A percentile compares a stretch with the other conserved stretches of the same genome.
Conservation (phyloP, 2,797 vertebrate genomes). For the Chiroxiphia lanceolata region DNA sequence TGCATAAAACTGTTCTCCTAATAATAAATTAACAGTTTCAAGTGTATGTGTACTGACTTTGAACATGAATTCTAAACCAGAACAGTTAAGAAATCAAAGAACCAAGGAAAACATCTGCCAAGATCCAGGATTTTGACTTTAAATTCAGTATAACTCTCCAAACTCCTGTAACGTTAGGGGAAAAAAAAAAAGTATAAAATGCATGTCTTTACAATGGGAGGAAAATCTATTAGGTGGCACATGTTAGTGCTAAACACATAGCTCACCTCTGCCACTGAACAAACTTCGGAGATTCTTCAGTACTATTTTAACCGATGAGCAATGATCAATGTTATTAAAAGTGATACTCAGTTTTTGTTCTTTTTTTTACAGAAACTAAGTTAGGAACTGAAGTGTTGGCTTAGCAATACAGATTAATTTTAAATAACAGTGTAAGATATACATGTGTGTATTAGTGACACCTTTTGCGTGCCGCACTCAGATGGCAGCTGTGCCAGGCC, state of each 20-base stretch:
- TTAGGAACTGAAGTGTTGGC: background rate
- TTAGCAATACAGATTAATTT: background rate
- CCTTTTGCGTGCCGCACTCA: background rate
- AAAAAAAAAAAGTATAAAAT: background rate
- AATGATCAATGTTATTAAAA: background rate
- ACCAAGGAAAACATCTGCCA: constrained; percentile 77
- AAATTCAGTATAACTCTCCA: constrained; percentile 77
- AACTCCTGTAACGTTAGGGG: constrained; percentile 72
- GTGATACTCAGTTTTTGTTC: background rate
- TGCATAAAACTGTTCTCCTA: background rate
- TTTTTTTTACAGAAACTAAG: background rate
- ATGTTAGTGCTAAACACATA: background rate
- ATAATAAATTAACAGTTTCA: background rate
- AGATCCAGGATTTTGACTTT: constrained; percentile 77
- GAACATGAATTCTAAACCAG: constrained; percentile 81
- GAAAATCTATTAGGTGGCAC: background rate
- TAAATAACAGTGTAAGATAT: background rate
- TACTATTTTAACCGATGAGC: background rate
- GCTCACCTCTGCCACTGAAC: background rate
- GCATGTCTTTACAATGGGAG: background rate
- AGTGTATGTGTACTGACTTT: constrained; percentile 70
- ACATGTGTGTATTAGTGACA: too few species aligned
- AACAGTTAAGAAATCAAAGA: constrained; percentile 82
- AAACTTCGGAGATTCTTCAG: background rate
- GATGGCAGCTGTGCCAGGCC: too few species aligned